Conservation (phyloP, 2,888 invertebrate genomes). For the Drosophila mayaguana region DNA sequence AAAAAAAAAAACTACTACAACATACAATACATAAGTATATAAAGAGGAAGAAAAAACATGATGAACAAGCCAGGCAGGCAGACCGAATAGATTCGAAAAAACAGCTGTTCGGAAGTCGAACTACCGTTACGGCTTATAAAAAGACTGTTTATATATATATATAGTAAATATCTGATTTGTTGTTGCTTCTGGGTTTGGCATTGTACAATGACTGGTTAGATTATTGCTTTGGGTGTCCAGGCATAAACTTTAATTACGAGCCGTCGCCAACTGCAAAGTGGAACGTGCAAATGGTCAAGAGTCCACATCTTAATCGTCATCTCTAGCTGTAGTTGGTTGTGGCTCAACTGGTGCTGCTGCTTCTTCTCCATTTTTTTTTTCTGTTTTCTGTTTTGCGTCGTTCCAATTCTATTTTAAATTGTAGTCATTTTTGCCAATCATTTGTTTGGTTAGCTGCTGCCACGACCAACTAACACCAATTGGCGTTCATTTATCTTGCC, state of each 20-base stretch:
- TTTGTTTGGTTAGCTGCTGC: conserved; percentile 45
- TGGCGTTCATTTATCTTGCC: conserved; percentile 72
- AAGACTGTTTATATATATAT: conserved; percentile 31
- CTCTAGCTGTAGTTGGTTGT: background rate
- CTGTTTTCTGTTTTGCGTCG: conserved; percentile 1
- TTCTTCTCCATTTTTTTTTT: conserved; percentile 6
- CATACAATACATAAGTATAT: background rate
- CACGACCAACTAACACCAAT: conserved; percentile 75
- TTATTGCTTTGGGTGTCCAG: conserved; percentile 60
- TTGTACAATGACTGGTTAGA: conserved; percentile 66
- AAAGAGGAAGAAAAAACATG: conserved; percentile 25
- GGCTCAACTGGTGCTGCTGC: conserved; percentile 6
- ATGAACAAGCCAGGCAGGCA: conserved; percentile 38
- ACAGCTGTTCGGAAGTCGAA: conserved; percentile 70
- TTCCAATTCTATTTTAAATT: conserved; percentile 49
- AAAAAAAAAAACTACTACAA: conserved; percentile 2
- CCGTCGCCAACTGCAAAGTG: conserved; percentile 35
- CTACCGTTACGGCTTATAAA: conserved; percentile 70
- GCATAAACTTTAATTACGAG: conserved; percentile 56
- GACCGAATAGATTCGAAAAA: conserved; percentile 31
- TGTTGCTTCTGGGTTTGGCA: conserved; percentile 40
- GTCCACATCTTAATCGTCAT: conserved; percentile 15
- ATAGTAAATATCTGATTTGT: conserved; percentile 5
- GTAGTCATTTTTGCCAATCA: conserved; percentile 55
- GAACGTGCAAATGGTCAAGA: conserved; percentile 44